Evolutionary conservation across 2,113 vertebrate species (phyloP).

Genomic region (Salvator merianae): DNA sequence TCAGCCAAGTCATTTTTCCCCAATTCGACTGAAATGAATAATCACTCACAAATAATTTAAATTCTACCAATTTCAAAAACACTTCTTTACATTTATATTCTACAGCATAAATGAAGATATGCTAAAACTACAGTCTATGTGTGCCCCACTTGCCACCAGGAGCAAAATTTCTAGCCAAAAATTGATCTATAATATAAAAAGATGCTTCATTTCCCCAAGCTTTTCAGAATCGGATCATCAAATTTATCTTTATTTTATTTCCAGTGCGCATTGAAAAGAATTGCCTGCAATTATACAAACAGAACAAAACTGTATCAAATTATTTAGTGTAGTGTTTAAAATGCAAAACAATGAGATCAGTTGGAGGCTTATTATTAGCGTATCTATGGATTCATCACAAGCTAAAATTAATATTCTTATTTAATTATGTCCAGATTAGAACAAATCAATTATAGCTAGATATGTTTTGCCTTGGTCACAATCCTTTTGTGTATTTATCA

Average conservation of each 20-base stretch:
- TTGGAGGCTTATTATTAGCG: conserved; percentile 13
- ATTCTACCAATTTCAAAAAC: background rate
- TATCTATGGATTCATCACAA: background rate
- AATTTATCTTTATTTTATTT: background rate
- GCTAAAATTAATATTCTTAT: background rate
- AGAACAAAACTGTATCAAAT: background rate
- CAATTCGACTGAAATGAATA: background rate
- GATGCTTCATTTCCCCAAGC: background rate
- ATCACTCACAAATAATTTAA: background rate
- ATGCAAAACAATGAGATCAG: conserved; percentile 11
- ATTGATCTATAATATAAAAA: background rate
- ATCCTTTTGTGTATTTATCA: background rate
- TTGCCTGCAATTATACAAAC: background rate
- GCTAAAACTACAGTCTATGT: too few species aligned
- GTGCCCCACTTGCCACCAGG: background rate
- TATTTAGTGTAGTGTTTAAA: conserved; percentile 12
- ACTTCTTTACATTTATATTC: background rate
- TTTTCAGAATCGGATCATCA: background rate
- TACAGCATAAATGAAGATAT: background rate
- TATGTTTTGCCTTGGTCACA: background rate
- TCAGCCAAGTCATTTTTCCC: background rate
- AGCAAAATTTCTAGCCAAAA: background rate
- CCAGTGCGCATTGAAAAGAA: background rate
- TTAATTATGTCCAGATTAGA: conserved; percentile 23
- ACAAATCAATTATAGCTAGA: conserved; percentile 1